Conservation (phyloP, 2,797 vertebrate species). For the Gadopsis marmoratus region DNA sequence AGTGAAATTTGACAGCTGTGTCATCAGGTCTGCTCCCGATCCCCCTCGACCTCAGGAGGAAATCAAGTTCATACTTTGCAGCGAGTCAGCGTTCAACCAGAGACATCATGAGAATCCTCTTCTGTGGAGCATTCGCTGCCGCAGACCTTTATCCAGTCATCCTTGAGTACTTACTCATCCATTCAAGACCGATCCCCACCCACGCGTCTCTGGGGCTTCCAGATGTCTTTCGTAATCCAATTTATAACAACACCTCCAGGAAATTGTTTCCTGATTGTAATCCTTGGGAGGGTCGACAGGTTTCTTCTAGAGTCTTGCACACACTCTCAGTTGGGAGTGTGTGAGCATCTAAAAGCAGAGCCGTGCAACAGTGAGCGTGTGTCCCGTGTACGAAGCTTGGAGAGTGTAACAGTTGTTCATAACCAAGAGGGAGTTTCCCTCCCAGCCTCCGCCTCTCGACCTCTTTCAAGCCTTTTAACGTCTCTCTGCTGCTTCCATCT, state of each 20-base stretch:
- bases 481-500: constrained; percentile 50
- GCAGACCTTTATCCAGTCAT: constrained; percentile 52
- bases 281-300: constrained; percentile 39
- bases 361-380: constrained; percentile 32
- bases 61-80: constrained; percentile 58
- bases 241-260: constrained; percentile 28
- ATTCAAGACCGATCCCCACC: constrained; percentile 36
- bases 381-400: constrained; percentile 34
- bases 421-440: constrained; percentile 78
- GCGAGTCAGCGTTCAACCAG: constrained; percentile 5
- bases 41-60: constrained; percentile 1
- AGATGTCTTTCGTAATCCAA: constrained; percentile 66
- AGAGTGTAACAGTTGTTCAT: constrained; percentile 58
- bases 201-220: constrained; percentile 60
- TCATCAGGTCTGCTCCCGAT: constrained; percentile 28
- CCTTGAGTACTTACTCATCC: constrained; percentile 46
- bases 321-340: not conserved
- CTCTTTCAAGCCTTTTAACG: constrained; percentile 59
- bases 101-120: constrained; percentile 23
- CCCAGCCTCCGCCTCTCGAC: constrained; percentile 65
- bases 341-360: constrained; percentile 13
- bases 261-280: constrained; percentile 49
- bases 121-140: constrained; percentile 30
- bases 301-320: constrained; percentile 18
- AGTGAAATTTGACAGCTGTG: constrained; percentile 42